Evolutionary conservation across 2,113 vertebrate genomes (phyloP).

Genomic region (Pavo muticus): DNA sequence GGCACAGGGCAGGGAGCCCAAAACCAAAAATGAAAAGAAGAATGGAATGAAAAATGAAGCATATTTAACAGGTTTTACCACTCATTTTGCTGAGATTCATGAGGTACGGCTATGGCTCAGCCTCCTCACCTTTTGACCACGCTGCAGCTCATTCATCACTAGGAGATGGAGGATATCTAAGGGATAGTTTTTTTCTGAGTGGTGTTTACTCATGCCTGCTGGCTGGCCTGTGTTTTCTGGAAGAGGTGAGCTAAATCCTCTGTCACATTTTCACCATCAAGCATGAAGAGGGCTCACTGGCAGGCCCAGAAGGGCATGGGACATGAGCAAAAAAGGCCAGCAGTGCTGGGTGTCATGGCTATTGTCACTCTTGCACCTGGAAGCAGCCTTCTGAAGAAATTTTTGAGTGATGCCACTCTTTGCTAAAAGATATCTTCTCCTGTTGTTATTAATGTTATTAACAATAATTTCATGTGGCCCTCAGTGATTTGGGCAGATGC

Average conservation of each 20-base stretch:
- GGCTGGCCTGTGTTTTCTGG: accelerated
- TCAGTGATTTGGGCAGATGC: neutral
- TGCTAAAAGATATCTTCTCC: neutral
- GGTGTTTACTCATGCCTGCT: neutral
- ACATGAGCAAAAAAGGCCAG: neutral
- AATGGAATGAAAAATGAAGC: neutral
- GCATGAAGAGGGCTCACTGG: neutral
- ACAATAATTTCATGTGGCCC: neutral
- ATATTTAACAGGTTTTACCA: neutral
- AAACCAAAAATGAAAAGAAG: neutral
- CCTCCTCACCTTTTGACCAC: conserved; percentile 31
- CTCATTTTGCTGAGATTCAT: neutral
- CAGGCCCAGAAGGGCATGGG: neutral
- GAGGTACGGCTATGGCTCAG: neutral
- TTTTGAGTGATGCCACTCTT: neutral
- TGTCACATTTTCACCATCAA: neutral
- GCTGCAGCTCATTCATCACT: conserved; percentile 50
- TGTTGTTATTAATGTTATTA: neutral
- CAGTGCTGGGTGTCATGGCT: neutral
- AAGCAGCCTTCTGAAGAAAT: neutral
- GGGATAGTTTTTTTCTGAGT: neutral
- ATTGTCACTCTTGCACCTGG: neutral
- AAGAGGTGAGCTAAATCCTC: neutral
- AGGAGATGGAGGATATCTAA: neutral
- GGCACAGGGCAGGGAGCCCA: neutral